These are phyloP conservation scores for Sebastes trivittatus DNA, from an alignment of 2,797 vertebrate genomes.

Conservation along the genomic window DNA sequence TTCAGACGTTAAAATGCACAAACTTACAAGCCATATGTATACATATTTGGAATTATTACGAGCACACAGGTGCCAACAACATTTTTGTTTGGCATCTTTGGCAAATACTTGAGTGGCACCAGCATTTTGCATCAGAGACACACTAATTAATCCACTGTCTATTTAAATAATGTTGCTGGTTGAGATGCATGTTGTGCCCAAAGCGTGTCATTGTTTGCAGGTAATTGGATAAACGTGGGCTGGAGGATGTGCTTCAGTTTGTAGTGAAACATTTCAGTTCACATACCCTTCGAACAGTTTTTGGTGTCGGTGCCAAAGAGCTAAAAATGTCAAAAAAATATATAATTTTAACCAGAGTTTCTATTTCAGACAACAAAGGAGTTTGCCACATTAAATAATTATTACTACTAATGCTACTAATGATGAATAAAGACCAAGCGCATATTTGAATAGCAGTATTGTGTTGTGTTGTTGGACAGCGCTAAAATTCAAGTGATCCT, in stretches of 20 bases:
- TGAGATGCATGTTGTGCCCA: background rate
- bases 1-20: background rate
- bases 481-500: background rate
- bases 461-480: no score
- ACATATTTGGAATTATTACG: background rate
- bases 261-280: background rate
- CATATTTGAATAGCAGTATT: background rate
- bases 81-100: background rate
- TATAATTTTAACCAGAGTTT: background rate
- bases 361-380: background rate
- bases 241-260: constrained; percentile 5
- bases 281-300: background rate
- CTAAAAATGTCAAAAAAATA: background rate
- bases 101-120: background rate
- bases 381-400: background rate
- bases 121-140: background rate
- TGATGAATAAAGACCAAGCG: background rate
- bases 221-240: constrained; percentile 15
- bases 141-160: constrained; percentile 11
- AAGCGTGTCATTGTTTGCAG: background rate
- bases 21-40: background rate
- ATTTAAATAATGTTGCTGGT: background rate
- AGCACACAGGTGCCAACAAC: background rate
- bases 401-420: background rate
- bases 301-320: background rate